phyloP scores from a whole-genome alignment of 92 coral and sea anemone species.

The Porites cylindrica region DNA sequence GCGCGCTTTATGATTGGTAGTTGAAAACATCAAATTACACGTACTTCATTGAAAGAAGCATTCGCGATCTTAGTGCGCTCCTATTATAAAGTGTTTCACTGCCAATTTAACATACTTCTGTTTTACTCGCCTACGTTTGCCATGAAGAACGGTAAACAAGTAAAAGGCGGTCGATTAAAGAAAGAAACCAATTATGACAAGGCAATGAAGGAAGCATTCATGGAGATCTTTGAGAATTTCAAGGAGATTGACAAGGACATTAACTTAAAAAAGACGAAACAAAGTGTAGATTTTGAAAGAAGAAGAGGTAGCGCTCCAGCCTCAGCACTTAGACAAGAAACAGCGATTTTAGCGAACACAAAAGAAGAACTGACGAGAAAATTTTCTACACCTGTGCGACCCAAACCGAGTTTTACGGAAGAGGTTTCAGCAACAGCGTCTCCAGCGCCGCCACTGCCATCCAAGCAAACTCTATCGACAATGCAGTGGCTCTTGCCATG shows the following conservation, averaged over 20 bases:
- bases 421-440: not conserved
- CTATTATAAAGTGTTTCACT: not conserved
- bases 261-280: not conserved
- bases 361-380: not conserved
- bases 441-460: not conserved
- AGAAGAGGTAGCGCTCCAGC: slow-evolving; percentile 39
- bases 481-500: slow-evolving; percentile 20
- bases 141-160: not conserved
- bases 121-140: not conserved
- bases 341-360: not conserved
- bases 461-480: slow-evolving; percentile 6
- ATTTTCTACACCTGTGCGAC: not conserved
- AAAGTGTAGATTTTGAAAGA: not conserved
- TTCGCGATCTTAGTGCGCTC: no score
- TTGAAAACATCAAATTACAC: no score
- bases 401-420: not conserved
- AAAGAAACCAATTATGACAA: slow-evolving; percentile 2
- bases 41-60: no score
- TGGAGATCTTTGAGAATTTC: slow-evolving; percentile 44
- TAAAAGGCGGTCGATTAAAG: not conserved
- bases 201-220: slow-evolving; percentile 36
- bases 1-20: no score
- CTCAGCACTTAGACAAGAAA: slow-evolving; percentile 2
- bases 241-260: slow-evolving; percentile 26
- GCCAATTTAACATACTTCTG: not conserved